These are phyloP conservation scores for Ophioninae sp. DNA, from an alignment of 2,888 invertebrate genomes.

Conservation along the genomic window DNA sequence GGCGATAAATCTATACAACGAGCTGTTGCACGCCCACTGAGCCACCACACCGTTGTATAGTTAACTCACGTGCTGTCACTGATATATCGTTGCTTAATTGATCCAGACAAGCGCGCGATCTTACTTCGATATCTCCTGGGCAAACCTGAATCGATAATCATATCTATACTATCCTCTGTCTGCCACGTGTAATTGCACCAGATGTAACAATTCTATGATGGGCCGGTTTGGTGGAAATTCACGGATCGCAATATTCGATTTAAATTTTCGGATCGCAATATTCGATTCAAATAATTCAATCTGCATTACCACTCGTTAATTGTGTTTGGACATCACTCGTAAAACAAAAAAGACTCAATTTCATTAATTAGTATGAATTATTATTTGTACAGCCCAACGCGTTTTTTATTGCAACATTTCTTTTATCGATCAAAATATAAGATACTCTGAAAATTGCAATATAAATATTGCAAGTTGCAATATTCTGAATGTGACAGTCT, in stretches of 20 bases:
- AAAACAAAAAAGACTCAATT: neutral
- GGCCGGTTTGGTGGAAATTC: neutral
- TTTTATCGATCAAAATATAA: too few relatives aligned
- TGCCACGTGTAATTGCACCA: conserved; percentile 13
- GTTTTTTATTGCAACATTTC: too few relatives aligned
- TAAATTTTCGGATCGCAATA: neutral
- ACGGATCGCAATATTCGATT: neutral
- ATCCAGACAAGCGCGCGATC: conserved; percentile 54
- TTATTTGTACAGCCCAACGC: neutral
- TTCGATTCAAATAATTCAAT: neutral
- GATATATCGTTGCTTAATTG: conserved; percentile 63
- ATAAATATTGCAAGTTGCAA: too few relatives aligned
- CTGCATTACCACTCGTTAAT: neutral
- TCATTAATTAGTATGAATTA: neutral
- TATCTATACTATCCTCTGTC: conserved; percentile 20
- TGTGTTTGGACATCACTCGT: neutral
- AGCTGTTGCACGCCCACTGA: conserved; percentile 45
- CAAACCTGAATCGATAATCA: conserved; percentile 45
- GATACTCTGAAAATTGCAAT: too few relatives aligned
- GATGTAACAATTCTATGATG: conserved; percentile 13
- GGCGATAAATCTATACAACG: conserved; percentile 52
- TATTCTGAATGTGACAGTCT: too few relatives aligned
- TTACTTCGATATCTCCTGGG: conserved; percentile 45
- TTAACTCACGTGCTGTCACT: conserved; percentile 37
- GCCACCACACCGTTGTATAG: conserved; percentile 24